These are phyloP conservation scores for Vanessa tameamea DNA, from an alignment of 1,140 invertebrate species.

Conservation along the genomic window DNA sequence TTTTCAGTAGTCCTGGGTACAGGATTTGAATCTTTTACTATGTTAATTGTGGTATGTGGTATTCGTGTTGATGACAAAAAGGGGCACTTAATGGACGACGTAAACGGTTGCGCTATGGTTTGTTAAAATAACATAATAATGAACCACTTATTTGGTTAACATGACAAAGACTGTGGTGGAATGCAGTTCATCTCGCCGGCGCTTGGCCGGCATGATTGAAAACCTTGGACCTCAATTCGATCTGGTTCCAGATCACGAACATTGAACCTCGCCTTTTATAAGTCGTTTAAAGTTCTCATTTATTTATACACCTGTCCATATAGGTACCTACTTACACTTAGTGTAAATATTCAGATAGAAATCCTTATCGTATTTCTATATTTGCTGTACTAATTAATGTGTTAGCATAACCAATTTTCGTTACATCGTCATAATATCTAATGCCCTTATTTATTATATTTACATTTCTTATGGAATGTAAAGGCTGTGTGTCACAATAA, in stretches of 20 bases:
- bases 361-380: neutral
- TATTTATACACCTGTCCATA: conserved; percentile 20
- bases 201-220: conserved; percentile 43
- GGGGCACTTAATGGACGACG: conserved; percentile 21
- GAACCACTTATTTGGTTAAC: conserved; percentile 67
- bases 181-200: conserved; percentile 47
- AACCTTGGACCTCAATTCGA: conserved; percentile 58
- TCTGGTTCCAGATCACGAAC: conserved; percentile 61
- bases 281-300: neutral
- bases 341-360: neutral
- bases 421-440: neutral
- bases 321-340: neutral
- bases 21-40: conserved; percentile 13
- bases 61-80: conserved; percentile 27
- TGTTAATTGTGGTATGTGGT: conserved; percentile 10
- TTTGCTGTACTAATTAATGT: neutral
- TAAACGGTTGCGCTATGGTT: conserved; percentile 52
- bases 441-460: neutral
- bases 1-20: neutral
- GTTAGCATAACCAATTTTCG: neutral
- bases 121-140: conserved; percentile 74
- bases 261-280: conserved; percentile 39
- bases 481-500: neutral
- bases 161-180: conserved; percentile 65
- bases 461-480: neutral